Base-by-base conservation (phyloP, 2,888 invertebrate species). In the Ptychoptera contaminata region DNA sequence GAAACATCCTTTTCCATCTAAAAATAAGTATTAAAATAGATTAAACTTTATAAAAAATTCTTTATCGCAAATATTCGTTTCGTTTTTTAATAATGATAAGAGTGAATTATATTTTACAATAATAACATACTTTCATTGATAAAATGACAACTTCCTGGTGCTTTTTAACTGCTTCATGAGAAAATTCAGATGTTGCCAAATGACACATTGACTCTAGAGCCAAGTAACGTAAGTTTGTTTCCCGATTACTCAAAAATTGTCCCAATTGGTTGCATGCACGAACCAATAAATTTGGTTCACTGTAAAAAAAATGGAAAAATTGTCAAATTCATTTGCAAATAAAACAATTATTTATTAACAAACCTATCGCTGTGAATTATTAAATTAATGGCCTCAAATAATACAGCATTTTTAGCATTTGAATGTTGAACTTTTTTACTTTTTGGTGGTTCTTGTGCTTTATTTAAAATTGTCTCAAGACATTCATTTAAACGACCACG, bases 391-490 rank as follows among this genome's bases (percentile, higher is more conserved):
- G 98, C 97, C 72, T 99, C 98, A 71, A 99, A 98, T 15, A 99
- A 73, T 23, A 99, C 97, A 43, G 98, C 96, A 71, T 99, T 98
- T 68, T 98, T 98, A 47, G 98, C 97, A 73, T 99, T 99, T 41
- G 97, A 96, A 69, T 99, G 98, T 71, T 99, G 98, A 29, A 98
- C 97, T 70, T 99, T 99, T 70, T 98, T 99, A 41, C 97, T 98
- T 68, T 96, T 96, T 29, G 97, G 97, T 52, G 97, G 96, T 67
- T 98, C 98, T 67, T 97, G 96, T 15, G 97, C 97, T 72, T 96
- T 97, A 65, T 96, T 96, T 57, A 97, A 73, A 60, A 97, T 96
- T 15, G 94, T 94, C 68, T 97, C 98, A 56, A 99, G 70, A 58
- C 97, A 98, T 70, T 98, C 98, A 58, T 96, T 92, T 38, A 98